A percentile compares a stretch with the other conserved stretches of the same genome.
These are phyloP conservation scores for Cassiopea xamachana DNA, from an alignment of 30 jellyfish, hydroid and myxozoan species.

Conservation along the genomic window DNA sequence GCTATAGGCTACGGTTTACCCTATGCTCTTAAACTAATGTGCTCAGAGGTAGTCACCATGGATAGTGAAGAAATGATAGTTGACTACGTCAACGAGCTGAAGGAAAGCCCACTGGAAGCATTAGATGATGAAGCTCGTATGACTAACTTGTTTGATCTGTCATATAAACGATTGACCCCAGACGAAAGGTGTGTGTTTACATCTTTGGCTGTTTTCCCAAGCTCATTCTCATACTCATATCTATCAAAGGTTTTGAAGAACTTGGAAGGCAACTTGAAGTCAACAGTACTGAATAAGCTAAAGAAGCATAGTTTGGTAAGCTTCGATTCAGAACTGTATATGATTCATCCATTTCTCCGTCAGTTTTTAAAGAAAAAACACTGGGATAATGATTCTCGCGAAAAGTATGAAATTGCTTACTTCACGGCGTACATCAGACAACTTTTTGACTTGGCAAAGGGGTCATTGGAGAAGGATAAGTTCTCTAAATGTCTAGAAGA, in stretches of 20 bases:
- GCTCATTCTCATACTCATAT: too few species aligned
- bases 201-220: too few species aligned
- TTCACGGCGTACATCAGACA: not conserved
- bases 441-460: slow-evolving; percentile 6
- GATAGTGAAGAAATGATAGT: not conserved
- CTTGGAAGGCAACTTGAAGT: not conserved
- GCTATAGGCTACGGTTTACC: slow-evolving; percentile 19
- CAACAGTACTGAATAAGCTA: not conserved
- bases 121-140: not conserved
- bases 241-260: not conserved
- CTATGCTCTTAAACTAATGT: not conserved
- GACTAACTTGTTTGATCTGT: too few species aligned
- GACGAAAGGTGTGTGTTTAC: too few species aligned
- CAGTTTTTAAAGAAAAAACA: not conserved
- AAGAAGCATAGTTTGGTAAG: too few species aligned
- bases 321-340: not conserved
- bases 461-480: slow-evolving; percentile 21
- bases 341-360: slow-evolving; percentile 35
- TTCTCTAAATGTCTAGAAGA: slow-evolving; percentile 9
- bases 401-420: not conserved
- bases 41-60: not conserved
- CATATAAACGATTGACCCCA: too few species aligned
- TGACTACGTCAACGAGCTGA: not conserved
- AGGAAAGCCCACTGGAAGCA: not conserved
- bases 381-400: not conserved